Evolutionary conservation across 2,888 invertebrate genomes (phyloP).

Genomic region (Magallana nippona): DNA sequence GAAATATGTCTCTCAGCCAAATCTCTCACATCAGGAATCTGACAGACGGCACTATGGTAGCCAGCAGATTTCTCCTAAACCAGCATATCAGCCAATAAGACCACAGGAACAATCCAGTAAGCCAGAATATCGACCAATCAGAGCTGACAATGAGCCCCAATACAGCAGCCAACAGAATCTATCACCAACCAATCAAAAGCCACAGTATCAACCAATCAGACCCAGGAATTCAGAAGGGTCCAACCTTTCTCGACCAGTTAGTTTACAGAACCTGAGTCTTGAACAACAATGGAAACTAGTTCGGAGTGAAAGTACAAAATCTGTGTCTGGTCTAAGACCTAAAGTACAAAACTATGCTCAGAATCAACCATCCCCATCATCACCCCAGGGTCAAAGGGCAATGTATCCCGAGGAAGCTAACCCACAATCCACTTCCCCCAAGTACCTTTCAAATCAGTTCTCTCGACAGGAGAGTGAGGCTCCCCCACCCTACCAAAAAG

Average conservation of each 20-base stretch:
- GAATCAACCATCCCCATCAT: slow-evolving; percentile 8
- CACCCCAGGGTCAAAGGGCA: slow-evolving; percentile 39
- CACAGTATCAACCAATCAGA: slow-evolving; percentile 27
- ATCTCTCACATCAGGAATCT: slow-evolving; percentile 7
- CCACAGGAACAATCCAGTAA: slow-evolving; percentile 4
- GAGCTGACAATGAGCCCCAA: not conserved
- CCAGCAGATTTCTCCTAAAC: slow-evolving; percentile 24
- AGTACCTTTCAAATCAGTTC: slow-evolving; percentile 22
- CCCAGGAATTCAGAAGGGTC: not conserved
- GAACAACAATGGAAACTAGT: slow-evolving; percentile 13
- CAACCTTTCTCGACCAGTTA: slow-evolving; percentile 5
- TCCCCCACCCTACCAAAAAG: slow-evolving; percentile 47
- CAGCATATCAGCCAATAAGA: slow-evolving; percentile 19
- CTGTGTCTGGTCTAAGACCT: slow-evolving; percentile 22
- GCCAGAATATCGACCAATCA: not conserved
- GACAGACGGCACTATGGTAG: not conserved
- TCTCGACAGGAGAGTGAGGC: slow-evolving; percentile 42
- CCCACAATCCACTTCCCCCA: slow-evolving; percentile 10
- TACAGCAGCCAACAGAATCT: slow-evolving; percentile 18
- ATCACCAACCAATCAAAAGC: slow-evolving; percentile 21
- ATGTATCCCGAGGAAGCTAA: slow-evolving; percentile 15
- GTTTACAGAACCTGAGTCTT: slow-evolving; percentile 3
- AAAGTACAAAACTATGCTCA: slow-evolving; percentile 38
- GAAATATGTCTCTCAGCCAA: slow-evolving; percentile 30
- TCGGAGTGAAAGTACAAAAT: slow-evolving; percentile 2